Conservation (phyloP, 2,113 vertebrate species). For the Genyomyrus donnyi region DNA sequence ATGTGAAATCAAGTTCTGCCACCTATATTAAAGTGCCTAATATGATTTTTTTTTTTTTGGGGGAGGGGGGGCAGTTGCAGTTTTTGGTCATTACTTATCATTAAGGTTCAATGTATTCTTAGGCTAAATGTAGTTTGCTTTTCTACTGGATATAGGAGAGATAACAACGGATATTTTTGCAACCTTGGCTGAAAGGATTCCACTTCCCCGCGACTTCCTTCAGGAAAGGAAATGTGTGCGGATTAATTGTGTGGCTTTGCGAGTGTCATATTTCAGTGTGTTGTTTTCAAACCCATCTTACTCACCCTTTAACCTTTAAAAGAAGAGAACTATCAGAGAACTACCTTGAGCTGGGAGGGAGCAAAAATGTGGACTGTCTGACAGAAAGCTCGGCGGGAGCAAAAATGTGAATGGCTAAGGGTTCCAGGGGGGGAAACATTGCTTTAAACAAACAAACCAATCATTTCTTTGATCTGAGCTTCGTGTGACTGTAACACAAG, state of each 20-base stretch:
- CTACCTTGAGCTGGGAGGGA: neutral
- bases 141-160: neutral
- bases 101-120: neutral
- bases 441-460: neutral
- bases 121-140: neutral
- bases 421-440: neutral
- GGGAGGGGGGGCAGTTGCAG: neutral
- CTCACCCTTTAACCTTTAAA: neutral
- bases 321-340: neutral
- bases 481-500: neutral
- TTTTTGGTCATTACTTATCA: neutral
- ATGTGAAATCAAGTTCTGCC: neutral
- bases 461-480: neutral
- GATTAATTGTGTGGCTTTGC: neutral
- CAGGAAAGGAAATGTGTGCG: neutral
- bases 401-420: neutral
- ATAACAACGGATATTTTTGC: neutral
- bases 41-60: neutral
- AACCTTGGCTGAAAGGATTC: neutral
- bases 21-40: neutral
- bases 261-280: neutral
- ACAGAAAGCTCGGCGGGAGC: too few species aligned
- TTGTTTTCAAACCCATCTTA: neutral
- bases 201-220: neutral
- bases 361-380: neutral